Base-by-base conservation (phyloP, 2,797 vertebrate species). In the Salarias fasciatus region DNA sequence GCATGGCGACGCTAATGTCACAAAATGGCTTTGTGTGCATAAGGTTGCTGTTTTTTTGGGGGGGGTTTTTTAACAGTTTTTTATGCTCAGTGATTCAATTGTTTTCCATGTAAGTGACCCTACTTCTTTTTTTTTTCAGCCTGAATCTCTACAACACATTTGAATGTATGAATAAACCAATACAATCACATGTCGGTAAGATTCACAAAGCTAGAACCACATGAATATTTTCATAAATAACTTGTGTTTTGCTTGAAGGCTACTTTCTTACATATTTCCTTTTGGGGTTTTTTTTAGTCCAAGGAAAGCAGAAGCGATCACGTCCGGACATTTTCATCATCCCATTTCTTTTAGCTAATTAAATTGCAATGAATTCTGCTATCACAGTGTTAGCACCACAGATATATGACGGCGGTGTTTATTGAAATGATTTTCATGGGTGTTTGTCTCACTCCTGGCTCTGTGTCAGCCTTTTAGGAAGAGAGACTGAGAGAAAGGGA, bases 401-500 rank as follows among this genome's bases (percentile, higher is more conserved):
- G 71, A 78, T 86, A 82, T 76, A 76, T 68, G 80, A 84, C 71
- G 74, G 73, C 66, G 68, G 72, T 70, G 75, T 82, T 85, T 82
- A 86, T 79, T 91, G 63, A 83, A 89, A 86, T 81, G 46, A 86
- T 84, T 89, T 88, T 80, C 83, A 85, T 83, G 84, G 80, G 71
- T 86, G 86, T 91, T 88, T 82, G 75, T 82, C 81, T 89, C 75
- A 85, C 86, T 84, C 63, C 71, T 82, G 69, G 80, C 84, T 87
- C 80, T 57, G 69, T 78, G 78, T 80, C 78, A 79, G 83, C 69
- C 75, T 82, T 88, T 85, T 75, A 82, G 74, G 67, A 66, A 60
- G 74, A 73, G 74, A 80, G 78, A 64, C 71, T 31, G 56, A 62
- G 71, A 48, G 79, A 63, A 52, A 42, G 70, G 69, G 76, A 66